Evolutionary conservation across 92 coral and sea anemone species (phyloP).

Genomic region (Epizoanthus fatuus): DNA sequence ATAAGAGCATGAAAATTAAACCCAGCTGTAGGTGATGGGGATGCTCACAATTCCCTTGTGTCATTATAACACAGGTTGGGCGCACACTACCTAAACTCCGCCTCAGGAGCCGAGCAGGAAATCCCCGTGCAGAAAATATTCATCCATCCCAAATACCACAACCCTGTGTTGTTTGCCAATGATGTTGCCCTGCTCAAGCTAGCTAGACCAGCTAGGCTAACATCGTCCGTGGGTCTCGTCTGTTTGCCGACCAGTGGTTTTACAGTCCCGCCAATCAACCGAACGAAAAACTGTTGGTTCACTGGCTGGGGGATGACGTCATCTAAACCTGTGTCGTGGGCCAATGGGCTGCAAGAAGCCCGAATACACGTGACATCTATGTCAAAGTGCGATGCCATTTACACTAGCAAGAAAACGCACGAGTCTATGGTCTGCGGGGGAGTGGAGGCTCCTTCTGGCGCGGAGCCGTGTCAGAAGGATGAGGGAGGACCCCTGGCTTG

Average conservation of each 20-base stretch:
- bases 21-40: no score
- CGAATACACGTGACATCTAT: conserved; percentile 58
- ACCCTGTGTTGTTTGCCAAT: conserved; percentile 28
- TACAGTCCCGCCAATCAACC: background rate
- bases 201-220: conserved; percentile 16
- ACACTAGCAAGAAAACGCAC: conserved; percentile 56
- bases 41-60: no score
- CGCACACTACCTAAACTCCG: conserved; percentile 33
- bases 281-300: conserved; percentile 19
- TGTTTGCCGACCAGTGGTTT: conserved; percentile 23
- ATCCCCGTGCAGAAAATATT: conserved; percentile 30
- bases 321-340: conserved; percentile 44
- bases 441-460: conserved; percentile 36
- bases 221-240: conserved; percentile 14
- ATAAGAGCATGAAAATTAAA: no score
- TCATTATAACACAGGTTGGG: conserved; percentile 19
- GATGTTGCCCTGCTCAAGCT: conserved; percentile 40
- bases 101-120: conserved; percentile 18
- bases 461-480: conserved; percentile 79
- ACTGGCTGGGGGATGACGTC: conserved; percentile 47
- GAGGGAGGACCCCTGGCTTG: conserved; percentile 83
- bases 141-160: conserved; percentile 37
- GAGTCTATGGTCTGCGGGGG: conserved; percentile 82
- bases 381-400: conserved; percentile 59
- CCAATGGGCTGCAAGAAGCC: conserved; percentile 65